Base-by-base conservation (phyloP, 2,113 vertebrate species). In the Serinus canaria region DNA sequence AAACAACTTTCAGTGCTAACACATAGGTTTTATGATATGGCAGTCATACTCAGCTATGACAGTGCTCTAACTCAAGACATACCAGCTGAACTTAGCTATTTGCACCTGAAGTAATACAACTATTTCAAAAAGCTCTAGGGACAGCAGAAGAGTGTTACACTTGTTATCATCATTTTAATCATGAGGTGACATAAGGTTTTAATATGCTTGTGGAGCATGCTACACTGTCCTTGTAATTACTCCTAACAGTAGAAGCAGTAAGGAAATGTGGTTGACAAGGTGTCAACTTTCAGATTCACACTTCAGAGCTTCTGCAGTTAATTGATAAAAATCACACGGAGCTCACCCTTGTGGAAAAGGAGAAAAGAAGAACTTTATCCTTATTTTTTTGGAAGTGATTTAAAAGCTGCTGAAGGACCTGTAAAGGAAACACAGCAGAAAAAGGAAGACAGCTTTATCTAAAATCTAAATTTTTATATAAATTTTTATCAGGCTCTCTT, bases 311-410 rank as follows among this genome's bases (percentile, higher is more conserved):
- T 56, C 13, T 74, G 37, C 1, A 8, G 56, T 52, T 44, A 96
- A 72, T 4, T 19, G 19, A 69, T 10, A 84, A 27, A 89, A 49
- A 80, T 52, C 59, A 87, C 21, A 96, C 4, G 4, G 35, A 83
- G 75, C 98, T 98, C 94, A 99, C 99, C 99, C 99, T 99, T 49
- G 99, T 99, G 23, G 99, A 99, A 91, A 99, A 98, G 44, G 99
- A 99, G 94, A 99, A 99, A 89, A 99, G 97, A 46, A 99, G 99
- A 76, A 99, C 95, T 98, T 99, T 99, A 96, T 99, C 98, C 78
- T 97, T 99, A 95, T 97, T 99, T 96, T 97, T 98, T 88, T 75
- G 96, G 92, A 98, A 99, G 94, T 99, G 98, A 96, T 98, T 98
- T 88, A 99, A 97, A 94, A 99, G 98, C 87, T 98, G 98, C 86